phyloP scores from a whole-genome alignment of 2,888 invertebrate species.

The Diploptera punctata region DNA sequence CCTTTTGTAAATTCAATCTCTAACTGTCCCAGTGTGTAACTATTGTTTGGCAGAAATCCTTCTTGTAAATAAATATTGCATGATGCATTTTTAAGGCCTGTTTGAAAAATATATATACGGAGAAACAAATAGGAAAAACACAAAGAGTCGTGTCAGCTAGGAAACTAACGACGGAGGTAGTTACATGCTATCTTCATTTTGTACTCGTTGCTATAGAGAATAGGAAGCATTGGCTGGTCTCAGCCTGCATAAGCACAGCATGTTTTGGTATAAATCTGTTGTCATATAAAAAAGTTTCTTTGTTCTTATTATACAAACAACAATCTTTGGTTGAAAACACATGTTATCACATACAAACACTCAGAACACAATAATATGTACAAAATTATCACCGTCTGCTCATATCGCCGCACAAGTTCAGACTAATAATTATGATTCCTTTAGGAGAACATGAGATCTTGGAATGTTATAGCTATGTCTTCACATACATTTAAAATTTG shows the following conservation, averaged over 20 bases:
- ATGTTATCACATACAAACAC: slow-evolving; percentile 44
- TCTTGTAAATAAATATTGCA: slow-evolving; percentile 23
- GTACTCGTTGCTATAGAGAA: slow-evolving; percentile 43
- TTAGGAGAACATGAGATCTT: slow-evolving; percentile 38
- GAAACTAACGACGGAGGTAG: slow-evolving; percentile 42
- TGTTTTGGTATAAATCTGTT: slow-evolving; percentile 44
- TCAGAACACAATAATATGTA: slow-evolving; percentile 43
- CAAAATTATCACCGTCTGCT: slow-evolving; percentile 23
- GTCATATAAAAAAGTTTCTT: slow-evolving; percentile 42
- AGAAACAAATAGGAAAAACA: slow-evolving; percentile 4
- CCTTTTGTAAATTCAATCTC: not conserved
- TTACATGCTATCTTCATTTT: slow-evolving; percentile 41
- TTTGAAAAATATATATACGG: slow-evolving; percentile 20
- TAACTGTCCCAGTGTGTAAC: not conserved
- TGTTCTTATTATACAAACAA: slow-evolving; percentile 44
- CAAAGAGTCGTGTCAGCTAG: slow-evolving; percentile 2
- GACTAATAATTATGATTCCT: slow-evolving; percentile 17
- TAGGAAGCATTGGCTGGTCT: slow-evolving; percentile 42
- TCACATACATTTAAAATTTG: slow-evolving; percentile 37
- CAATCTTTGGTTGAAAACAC: slow-evolving; percentile 46
- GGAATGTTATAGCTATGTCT: slow-evolving; percentile 37
- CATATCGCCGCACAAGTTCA: not conserved
- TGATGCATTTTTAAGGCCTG: not conserved
- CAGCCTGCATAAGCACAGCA: slow-evolving; percentile 38
- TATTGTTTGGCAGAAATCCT: not conserved